Percentiles rank a stretch among this genome's conserved stretches.
Conservation (phyloP, 1,140 invertebrate genomes). For the Grapholita molesta region DNA sequence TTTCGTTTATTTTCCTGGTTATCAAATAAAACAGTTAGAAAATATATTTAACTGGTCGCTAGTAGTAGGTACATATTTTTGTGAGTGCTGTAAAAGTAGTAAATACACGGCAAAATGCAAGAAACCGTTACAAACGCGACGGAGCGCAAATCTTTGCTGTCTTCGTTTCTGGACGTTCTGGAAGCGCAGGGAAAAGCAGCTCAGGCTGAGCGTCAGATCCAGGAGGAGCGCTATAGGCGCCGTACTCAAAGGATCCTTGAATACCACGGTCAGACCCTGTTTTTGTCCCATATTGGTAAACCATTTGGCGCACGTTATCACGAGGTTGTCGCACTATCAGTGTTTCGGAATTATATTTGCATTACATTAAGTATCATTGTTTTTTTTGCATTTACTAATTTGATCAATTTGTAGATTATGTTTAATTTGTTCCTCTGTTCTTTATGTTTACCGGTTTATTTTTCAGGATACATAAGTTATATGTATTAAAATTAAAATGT, state of each 20-base stretch:
- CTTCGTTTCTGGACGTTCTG: conserved; percentile 61
- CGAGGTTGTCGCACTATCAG: neutral
- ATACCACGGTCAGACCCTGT: conserved; percentile 54
- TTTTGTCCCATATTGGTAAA: conserved; percentile 6
- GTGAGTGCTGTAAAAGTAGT: neutral
- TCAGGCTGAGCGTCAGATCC: conserved; percentile 57
- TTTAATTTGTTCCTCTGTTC: neutral
- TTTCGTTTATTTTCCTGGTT: conserved; percentile 29
- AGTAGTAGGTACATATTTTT: neutral
- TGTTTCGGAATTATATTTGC: neutral
- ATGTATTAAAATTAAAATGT: too few species aligned
- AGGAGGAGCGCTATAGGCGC: conserved; percentile 65
- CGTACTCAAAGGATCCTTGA: conserved; percentile 69
- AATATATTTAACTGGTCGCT: neutral
- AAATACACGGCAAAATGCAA: conserved; percentile 59
- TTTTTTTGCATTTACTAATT: neutral
- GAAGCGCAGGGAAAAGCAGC: conserved; percentile 60
- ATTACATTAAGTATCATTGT: neutral
- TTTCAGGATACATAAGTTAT: too few species aligned
- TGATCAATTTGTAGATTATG: neutral
- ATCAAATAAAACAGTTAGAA: conserved; percentile 22
- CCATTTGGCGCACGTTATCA: neutral
- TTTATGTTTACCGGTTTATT: neutral
- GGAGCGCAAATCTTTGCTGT: conserved; percentile 68
- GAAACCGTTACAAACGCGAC: conserved; percentile 73